phyloP scores from a whole-genome alignment of 1,140 invertebrate genomes.

The Calephelis nemesis region DNA sequence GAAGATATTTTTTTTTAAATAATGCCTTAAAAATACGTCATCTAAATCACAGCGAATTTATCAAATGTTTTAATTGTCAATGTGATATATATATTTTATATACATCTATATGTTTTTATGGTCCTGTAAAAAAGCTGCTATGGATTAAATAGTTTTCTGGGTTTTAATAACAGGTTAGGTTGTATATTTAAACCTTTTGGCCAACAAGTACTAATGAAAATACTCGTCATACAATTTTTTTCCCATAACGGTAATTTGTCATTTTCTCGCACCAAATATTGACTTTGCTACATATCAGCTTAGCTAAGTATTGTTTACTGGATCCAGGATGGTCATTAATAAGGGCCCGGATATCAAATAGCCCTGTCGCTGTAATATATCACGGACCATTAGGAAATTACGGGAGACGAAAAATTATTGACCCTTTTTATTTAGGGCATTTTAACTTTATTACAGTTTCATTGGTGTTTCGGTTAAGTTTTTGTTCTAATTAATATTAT shows the following conservation, averaged over 20 bases:
- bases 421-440: not conserved
- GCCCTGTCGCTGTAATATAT: conserved; percentile 9
- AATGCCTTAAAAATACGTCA: no score
- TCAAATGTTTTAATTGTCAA: no score
- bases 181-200: no score
- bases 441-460: not conserved
- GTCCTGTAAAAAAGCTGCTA: no score
- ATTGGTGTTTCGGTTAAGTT: no score
- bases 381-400: conserved; percentile 3
- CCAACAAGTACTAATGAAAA: not conserved
- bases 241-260: not conserved
- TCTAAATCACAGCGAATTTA: no score
- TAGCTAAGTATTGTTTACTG: conserved; percentile 9
- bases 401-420: conserved; percentile 7
- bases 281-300: not conserved
- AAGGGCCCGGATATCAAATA: conserved; percentile 1
- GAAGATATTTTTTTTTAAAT: no score
- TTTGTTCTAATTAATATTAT: no score
- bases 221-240: not conserved
- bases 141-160: no score
- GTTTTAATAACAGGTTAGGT: no score
- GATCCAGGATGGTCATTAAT: conserved; percentile 8
- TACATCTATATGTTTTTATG: no score
- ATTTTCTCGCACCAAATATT: conserved; percentile 7
- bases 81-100: no score